phyloP scores from a whole-genome alignment of 1,140 invertebrate genomes.

The Rhagoletis zephyria region DNA sequence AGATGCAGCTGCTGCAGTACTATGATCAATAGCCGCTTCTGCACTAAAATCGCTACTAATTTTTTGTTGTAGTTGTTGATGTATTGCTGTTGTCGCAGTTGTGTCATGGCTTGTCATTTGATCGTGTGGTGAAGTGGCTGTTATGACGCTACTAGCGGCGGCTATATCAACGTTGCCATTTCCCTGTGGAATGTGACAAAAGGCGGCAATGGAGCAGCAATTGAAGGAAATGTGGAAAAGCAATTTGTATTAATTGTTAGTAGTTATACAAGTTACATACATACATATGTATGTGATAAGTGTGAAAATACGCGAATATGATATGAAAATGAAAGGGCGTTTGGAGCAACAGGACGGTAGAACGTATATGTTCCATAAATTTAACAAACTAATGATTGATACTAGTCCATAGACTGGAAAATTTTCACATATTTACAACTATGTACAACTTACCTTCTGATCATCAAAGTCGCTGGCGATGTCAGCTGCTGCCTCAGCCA shows the following conservation, averaged over 20 bases:
- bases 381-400: slow-evolving; percentile 23
- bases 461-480: slow-evolving; percentile 52
- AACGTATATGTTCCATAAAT: neutral
- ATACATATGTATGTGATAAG: slow-evolving; percentile 23
- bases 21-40: slow-evolving; percentile 49
- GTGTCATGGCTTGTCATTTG: slow-evolving; percentile 50
- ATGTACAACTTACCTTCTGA: slow-evolving; percentile 63
- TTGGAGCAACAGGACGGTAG: slow-evolving; percentile 45
- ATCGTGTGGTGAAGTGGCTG: slow-evolving; percentile 52
- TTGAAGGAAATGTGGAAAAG: slow-evolving; percentile 56
- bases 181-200: slow-evolving; percentile 43
- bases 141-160: neutral
- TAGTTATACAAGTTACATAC: slow-evolving; percentile 49
- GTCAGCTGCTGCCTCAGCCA: slow-evolving; percentile 28
- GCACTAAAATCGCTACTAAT: slow-evolving; percentile 53
- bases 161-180: slow-evolving; percentile 57
- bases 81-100: slow-evolving; percentile 51
- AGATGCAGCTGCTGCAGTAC: slow-evolving; percentile 51
- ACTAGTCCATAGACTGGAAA: slow-evolving; percentile 21
- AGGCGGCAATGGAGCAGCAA: slow-evolving; percentile 49
- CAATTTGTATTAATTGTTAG: slow-evolving; percentile 58
- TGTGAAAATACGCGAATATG: slow-evolving; percentile 28
- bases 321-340: neutral
- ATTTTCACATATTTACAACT: neutral
- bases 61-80: slow-evolving; percentile 52